phyloP scores from a whole-genome alignment of 1,140 invertebrate genomes.

The Bactericera cockerelli region DNA sequence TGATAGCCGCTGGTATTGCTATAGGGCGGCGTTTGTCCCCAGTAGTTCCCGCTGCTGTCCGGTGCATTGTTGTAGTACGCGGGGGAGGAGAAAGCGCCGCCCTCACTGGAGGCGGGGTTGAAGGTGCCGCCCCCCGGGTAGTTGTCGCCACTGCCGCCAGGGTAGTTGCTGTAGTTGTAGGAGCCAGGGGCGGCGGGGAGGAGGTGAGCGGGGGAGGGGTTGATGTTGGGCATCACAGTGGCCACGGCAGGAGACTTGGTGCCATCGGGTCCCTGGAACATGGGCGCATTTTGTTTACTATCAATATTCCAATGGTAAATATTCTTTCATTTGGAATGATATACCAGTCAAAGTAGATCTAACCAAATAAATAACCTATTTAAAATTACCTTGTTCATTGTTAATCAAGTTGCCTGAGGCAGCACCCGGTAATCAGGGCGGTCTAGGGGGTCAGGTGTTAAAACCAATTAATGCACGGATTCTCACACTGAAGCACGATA shows the following conservation, averaged over 20 bases:
- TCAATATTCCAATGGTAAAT: too few species aligned
- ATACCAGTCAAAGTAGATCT: too few species aligned
- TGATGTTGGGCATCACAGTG: slow-evolving; percentile 21
- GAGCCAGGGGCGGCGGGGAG: neutral
- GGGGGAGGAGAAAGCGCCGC: neutral
- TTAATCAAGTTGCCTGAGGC: too few species aligned
- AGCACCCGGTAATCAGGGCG: too few species aligned
- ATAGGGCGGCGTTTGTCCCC: neutral
- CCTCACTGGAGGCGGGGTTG: too few species aligned
- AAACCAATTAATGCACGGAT: too few species aligned
- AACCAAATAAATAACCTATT: too few species aligned
- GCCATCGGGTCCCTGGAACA: neutral
- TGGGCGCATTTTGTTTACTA: too few species aligned
- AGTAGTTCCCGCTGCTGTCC: slow-evolving; percentile 5
- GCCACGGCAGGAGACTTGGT: slow-evolving; percentile 21
- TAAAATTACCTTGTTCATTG: too few species aligned
- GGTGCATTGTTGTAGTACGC: neutral
- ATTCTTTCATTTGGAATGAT: too few species aligned
- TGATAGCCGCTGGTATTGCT: slow-evolving; percentile 1
- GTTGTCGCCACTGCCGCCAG: neutral
- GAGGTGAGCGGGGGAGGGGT: slow-evolving; percentile 3
- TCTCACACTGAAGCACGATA: too few species aligned
- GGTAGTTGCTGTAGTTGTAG: slow-evolving; percentile 4
- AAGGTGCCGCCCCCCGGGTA: neutral
- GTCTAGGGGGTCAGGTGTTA: too few species aligned